phyloP scores from a whole-genome alignment of 2,888 invertebrate species.

The Folsomia manolachei region DNA sequence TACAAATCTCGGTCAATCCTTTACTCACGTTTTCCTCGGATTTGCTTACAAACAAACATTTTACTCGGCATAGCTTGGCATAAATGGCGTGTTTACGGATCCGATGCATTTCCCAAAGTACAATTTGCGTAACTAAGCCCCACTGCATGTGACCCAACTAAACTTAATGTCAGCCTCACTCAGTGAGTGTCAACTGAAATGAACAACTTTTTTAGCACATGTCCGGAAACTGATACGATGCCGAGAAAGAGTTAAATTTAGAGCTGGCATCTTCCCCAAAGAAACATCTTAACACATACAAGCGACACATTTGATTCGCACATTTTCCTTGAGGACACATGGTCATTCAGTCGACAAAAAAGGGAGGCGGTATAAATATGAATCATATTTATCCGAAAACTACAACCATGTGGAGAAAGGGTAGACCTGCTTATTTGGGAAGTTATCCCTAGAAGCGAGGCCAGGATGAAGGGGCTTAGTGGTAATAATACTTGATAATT shows the following conservation, averaged over 20 bases:
- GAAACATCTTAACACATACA: neutral
- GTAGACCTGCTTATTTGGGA: neutral
- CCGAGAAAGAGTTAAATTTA: neutral
- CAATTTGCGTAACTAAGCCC: no score
- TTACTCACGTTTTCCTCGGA: no score
- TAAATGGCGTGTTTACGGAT: neutral
- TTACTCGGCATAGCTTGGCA: neutral
- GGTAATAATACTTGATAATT: no score
- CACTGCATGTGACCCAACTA: neutral
- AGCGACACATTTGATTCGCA: neutral
- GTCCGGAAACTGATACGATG: no score
- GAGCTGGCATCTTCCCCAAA: neutral
- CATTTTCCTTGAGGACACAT: no score
- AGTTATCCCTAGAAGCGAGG: neutral
- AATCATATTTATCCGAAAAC: no score
- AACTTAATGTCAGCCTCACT: neutral
- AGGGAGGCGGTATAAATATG: no score
- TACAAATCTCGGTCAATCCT: no score
- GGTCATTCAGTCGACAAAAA: no score
- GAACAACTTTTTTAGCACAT: neutral
- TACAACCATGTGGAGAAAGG: no score
- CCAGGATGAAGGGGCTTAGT: neutral
- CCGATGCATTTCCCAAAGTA: neutral
- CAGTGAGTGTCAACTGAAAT: neutral
- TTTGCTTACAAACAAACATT: neutral